Percentiles rank a stretch among this genome's conserved stretches.
These are phyloP conservation scores for Meles meles DNA, from an alignment of 2,113 vertebrate genomes.

Conservation along the genomic window DNA sequence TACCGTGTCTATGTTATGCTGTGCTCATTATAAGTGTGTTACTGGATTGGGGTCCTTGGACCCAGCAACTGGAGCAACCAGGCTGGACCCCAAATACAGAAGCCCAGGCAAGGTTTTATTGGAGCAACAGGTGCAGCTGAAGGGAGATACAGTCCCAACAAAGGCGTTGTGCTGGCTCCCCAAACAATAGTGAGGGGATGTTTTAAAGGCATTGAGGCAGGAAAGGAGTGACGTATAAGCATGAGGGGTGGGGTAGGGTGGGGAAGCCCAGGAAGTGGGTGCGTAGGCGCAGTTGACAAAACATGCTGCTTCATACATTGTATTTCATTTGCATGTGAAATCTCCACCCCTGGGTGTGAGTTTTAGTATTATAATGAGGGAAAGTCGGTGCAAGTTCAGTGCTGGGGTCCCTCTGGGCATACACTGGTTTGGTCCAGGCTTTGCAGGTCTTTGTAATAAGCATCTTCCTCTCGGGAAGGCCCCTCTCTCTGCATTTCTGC, in stretches of 20 bases:
- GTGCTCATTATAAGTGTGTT: neutral
- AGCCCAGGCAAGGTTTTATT: neutral
- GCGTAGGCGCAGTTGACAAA: neutral
- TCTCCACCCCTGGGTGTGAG: neutral
- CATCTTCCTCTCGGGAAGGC: neutral
- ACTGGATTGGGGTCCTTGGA: neutral
- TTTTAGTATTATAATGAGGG: neutral
- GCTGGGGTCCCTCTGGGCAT: neutral
- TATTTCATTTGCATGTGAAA: neutral
- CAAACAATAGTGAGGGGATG: neutral
- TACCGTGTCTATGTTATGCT: neutral
- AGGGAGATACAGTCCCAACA: neutral
- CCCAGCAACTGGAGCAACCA: neutral
- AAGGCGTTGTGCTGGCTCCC: neutral
- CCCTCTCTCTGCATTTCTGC: neutral
- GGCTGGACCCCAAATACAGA: neutral
- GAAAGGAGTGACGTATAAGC: neutral
- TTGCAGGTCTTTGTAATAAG: neutral
- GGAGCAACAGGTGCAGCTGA: neutral
- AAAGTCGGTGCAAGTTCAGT: neutral
- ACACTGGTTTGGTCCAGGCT: neutral
- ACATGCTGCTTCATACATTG: neutral
- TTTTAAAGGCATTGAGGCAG: neutral
- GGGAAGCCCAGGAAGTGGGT: neutral
- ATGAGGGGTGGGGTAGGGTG: rapidly evolving